Conservation (phyloP, 2,888 invertebrate species). For the Trachelus tabidus region DNA sequence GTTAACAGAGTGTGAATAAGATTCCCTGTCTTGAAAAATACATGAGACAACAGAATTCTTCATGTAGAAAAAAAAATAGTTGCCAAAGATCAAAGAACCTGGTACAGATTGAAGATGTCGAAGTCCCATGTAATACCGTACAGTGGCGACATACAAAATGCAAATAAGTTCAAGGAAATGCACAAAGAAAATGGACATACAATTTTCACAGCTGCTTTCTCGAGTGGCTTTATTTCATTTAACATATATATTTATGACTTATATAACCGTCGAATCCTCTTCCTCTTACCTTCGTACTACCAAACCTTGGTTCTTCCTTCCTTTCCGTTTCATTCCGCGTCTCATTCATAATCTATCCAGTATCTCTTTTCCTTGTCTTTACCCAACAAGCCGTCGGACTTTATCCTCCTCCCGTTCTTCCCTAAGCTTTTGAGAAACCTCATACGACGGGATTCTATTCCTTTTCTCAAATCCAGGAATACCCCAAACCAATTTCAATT, state of each 20-base stretch:
- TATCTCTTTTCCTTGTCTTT: neutral
- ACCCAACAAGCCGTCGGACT: neutral
- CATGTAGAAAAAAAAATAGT: neutral
- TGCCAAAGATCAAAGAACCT: neutral
- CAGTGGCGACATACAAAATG: neutral
- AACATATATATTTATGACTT: neutral
- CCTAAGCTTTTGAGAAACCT: neutral
- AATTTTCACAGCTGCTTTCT: slow-evolving; percentile 1
- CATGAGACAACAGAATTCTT: neutral
- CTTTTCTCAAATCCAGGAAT: slow-evolving; percentile 32
- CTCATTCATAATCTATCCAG: neutral
- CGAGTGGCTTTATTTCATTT: neutral
- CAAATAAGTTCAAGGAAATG: neutral
- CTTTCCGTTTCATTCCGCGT: too few species aligned
- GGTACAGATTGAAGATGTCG: neutral
- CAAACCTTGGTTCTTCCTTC: neutral
- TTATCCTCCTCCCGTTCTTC: neutral
- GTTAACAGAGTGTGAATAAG: too few species aligned
- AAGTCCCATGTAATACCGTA: neutral
- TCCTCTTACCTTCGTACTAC: neutral
- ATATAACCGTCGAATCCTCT: neutral
- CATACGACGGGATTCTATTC: slow-evolving; percentile 16
- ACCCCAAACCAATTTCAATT: slow-evolving; percentile 50
- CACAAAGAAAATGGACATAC: slow-evolving; percentile 1
- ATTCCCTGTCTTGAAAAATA: neutral